A percentile compares a stretch with the other conserved stretches of the same genome.
Evolutionary conservation across 2,888 invertebrate genomes (phyloP).

Genomic region (Caenorhabditis doughertyi): DNA sequence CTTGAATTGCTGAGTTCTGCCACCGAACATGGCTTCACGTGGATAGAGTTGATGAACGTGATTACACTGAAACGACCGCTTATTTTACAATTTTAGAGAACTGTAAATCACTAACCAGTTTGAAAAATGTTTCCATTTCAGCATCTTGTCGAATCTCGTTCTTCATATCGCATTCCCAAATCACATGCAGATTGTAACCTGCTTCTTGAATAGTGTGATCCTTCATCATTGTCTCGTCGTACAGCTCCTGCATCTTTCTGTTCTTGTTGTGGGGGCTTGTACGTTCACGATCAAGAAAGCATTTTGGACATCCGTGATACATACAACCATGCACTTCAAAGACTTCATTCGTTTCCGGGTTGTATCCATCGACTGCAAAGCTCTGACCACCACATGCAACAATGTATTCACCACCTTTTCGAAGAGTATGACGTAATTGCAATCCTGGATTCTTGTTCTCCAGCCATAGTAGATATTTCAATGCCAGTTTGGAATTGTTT

Average conservation of each 20-base stretch:
- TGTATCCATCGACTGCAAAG: not conserved
- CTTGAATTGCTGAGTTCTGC: not conserved
- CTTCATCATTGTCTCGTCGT: not conserved
- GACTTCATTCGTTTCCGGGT: not conserved
- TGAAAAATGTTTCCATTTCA: conserved; percentile 1
- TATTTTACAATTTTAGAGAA: no score
- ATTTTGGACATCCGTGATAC: not conserved
- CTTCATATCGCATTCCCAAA: not conserved
- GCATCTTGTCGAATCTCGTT: not conserved
- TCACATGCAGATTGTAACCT: not conserved
- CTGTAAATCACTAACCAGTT: conserved; percentile 3
- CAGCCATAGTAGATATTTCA: not conserved
- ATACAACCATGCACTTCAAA: conserved; percentile 3
- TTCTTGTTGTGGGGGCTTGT: not conserved
- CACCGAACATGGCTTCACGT: not conserved
- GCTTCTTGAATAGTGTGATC: no score
- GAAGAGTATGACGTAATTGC: not conserved
- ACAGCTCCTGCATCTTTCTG: not conserved
- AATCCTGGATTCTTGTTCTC: not conserved
- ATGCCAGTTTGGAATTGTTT: not conserved
- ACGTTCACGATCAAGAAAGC: not conserved
- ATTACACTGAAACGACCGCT: conserved; percentile 4
- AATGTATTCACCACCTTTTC: not conserved
- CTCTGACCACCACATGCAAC: not conserved
- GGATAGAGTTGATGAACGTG: not conserved